Conservation (phyloP, 2,888 invertebrate genomes). For the Osedax frankpressi region DNA sequence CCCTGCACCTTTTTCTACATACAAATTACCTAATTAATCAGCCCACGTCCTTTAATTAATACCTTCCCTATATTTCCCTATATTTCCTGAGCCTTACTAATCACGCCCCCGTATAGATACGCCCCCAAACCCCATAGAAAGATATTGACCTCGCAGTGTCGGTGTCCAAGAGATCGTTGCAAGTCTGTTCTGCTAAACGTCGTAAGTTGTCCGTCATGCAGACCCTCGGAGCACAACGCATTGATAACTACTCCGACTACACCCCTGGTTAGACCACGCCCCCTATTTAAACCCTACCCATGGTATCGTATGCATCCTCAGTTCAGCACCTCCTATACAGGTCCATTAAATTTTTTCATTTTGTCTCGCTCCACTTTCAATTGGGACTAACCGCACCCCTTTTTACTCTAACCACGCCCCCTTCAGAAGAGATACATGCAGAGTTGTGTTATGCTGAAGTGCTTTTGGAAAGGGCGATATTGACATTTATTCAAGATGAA, state of each 20-base stretch:
- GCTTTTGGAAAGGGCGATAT: conserved; percentile 69
- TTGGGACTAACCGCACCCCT: conserved; percentile 60
- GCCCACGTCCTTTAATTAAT: not conserved
- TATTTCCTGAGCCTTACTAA: not conserved
- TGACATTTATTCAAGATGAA: conserved; percentile 87
- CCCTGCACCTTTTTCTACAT: too few relatives aligned
- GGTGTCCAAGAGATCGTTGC: conserved; percentile 63
- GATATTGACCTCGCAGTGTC: conserved; percentile 63
- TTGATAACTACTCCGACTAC: conserved; percentile 63
- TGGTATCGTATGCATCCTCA: too few relatives aligned
- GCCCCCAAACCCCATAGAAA: conserved; percentile 47
- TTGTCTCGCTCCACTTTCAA: too few relatives aligned
- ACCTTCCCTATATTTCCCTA: not conserved
- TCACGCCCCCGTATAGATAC: not conserved
- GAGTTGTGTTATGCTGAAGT: conserved; percentile 88
- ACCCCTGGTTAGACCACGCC: conserved; percentile 52
- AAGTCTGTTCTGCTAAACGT: conserved; percentile 60
- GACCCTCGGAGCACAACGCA: conserved; percentile 55
- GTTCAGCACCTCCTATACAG: too few relatives aligned
- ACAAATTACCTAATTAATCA: too few relatives aligned
- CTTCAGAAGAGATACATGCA: conserved; percentile 67
- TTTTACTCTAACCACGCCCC: conserved; percentile 43
- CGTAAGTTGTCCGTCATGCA: conserved; percentile 57
- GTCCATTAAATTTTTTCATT: too few relatives aligned
- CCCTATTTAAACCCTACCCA: too few relatives aligned